phyloP scores from a whole-genome alignment of 2,888 invertebrate species.

The Escarpia spicata region DNA sequence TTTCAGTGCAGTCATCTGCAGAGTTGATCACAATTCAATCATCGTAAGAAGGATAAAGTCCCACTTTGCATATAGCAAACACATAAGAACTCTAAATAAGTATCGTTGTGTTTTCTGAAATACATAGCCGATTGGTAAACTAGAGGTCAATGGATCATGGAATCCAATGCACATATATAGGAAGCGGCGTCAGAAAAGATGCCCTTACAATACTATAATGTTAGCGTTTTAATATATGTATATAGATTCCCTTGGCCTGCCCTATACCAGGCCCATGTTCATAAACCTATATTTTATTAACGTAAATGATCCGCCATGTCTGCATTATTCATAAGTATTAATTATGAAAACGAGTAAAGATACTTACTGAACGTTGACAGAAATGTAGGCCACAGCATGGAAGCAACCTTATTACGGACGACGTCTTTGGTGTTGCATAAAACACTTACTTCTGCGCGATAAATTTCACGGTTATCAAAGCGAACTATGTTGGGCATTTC shows the following conservation, averaged over 20 bases:
- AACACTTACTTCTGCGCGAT: not conserved
- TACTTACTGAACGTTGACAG: not conserved
- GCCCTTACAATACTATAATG: too few species aligned
- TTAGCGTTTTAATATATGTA: too few species aligned
- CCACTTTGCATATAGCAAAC: too few species aligned
- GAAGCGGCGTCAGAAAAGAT: too few species aligned
- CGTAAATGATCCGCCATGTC: not conserved
- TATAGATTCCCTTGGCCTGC: not conserved
- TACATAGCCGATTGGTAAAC: too few species aligned
- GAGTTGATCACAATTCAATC: too few species aligned
- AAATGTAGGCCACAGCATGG: not conserved
- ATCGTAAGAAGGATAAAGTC: too few species aligned
- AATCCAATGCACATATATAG: too few species aligned
- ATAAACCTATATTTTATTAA: not conserved
- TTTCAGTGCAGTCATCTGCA: too few species aligned
- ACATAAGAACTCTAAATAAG: too few species aligned
- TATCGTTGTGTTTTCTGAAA: too few species aligned
- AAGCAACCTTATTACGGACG: not conserved
- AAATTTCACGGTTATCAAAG: not conserved
- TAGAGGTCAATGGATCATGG: too few species aligned
- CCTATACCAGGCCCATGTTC: not conserved
- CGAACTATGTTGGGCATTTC: not conserved
- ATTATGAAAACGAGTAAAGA: not conserved
- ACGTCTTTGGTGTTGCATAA: not conserved
- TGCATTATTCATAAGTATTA: not conserved